Conservation (phyloP, 2,888 invertebrate genomes). For the Andrena bucephala region DNA sequence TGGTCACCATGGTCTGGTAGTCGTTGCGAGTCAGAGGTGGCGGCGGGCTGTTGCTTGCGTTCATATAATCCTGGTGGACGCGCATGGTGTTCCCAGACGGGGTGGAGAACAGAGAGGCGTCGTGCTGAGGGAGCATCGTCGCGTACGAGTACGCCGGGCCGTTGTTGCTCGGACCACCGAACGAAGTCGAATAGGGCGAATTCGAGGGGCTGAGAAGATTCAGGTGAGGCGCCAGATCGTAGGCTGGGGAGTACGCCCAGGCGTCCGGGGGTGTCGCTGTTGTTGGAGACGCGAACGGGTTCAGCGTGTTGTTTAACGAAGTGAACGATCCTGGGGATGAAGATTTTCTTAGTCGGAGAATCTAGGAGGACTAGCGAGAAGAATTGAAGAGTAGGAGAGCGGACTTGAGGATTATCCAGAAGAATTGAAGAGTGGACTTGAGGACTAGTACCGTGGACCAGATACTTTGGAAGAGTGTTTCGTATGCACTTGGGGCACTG, state of each 20-base stretch:
- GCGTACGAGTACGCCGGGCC: conserved; percentile 83
- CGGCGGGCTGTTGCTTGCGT: conserved; percentile 88
- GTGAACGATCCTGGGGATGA: conserved; percentile 85
- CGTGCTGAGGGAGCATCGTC: conserved; percentile 90
- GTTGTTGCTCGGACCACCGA: conserved; percentile 81
- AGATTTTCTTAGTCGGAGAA: background rate
- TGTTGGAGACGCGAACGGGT: conserved; percentile 87
- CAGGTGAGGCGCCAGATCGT: conserved; percentile 91
- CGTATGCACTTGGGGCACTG: background rate
- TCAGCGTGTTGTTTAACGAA: conserved; percentile 87
- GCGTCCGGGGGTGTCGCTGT: conserved; percentile 90
- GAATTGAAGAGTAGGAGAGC: too few relatives aligned
- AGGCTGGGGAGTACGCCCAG: conserved; percentile 92
- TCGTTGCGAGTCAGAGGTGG: conserved; percentile 85
- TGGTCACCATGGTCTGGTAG: conserved; percentile 81
- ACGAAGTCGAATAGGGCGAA: conserved; percentile 88
- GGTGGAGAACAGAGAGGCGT: conserved; percentile 89
- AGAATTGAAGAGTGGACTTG: too few relatives aligned
- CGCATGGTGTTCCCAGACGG: conserved; percentile 85
- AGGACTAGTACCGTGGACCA: too few relatives aligned
- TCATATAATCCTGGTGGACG: conserved; percentile 89
- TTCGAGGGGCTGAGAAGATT: conserved; percentile 90
- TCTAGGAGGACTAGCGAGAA: background rate
- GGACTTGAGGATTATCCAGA: background rate
- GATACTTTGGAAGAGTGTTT: background rate